phyloP scores from a whole-genome alignment of 2,888 invertebrate genomes.

The Bugulina stolonifera region DNA sequence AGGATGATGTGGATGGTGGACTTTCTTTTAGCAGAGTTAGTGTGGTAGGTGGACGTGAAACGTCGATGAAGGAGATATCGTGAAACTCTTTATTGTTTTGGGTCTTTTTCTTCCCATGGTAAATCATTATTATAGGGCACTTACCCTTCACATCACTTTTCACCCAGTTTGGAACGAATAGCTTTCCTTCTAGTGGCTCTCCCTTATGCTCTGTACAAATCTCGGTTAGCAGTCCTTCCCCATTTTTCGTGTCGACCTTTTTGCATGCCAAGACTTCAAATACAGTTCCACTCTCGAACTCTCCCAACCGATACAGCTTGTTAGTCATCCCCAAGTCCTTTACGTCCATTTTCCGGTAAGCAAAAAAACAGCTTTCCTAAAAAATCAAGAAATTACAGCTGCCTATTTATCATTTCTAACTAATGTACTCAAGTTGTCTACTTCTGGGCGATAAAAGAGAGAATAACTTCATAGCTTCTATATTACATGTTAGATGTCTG shows the following conservation, averaged over 20 bases:
- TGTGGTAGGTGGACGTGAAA: background rate
- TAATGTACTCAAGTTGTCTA: too few species aligned
- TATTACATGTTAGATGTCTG: too few species aligned
- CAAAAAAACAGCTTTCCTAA: too few species aligned
- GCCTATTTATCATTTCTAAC: too few species aligned
- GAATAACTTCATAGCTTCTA: too few species aligned
- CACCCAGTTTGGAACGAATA: background rate
- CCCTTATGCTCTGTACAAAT: background rate
- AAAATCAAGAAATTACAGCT: too few species aligned
- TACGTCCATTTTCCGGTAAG: too few species aligned
- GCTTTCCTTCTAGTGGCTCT: background rate
- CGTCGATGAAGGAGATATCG: background rate
- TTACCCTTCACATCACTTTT: background rate
- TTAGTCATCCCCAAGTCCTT: too few species aligned
- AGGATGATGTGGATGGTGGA: background rate
- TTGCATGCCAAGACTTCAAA: background rate
- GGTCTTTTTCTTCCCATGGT: background rate
- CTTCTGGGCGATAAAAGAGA: too few species aligned
- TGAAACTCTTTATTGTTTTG: background rate
- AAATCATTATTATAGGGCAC: background rate
- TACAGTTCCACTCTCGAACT: background rate
- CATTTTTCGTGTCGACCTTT: background rate
- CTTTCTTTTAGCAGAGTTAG: too few species aligned
- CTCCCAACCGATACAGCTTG: too few species aligned
- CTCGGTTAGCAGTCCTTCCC: background rate